Evolutionary conservation across 2,113 vertebrate genomes (phyloP).

Genomic region (Ailurus styani): DNA sequence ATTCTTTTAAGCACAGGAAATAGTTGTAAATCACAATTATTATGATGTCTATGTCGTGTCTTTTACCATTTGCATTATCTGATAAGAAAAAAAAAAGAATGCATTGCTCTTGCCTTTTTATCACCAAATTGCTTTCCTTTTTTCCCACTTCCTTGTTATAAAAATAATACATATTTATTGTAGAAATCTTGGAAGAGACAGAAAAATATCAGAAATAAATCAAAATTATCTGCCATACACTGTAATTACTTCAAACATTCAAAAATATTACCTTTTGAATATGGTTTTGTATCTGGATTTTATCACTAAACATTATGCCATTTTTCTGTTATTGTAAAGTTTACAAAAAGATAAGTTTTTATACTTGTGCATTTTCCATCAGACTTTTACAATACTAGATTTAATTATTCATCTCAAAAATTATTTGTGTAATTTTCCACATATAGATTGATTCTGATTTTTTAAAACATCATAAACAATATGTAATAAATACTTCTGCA

Average conservation of each 20-base stretch:
- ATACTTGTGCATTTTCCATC: not conserved
- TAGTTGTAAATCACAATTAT: not conserved
- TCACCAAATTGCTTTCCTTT: not conserved
- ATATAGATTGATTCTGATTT: not conserved
- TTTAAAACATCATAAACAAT: slow-evolving; percentile 5
- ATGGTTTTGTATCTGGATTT: not conserved
- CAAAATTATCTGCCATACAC: not conserved
- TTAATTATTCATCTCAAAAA: not conserved
- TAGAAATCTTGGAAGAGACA: not conserved
- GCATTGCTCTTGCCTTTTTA: not conserved
- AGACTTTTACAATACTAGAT: not conserved
- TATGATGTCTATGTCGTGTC: not conserved
- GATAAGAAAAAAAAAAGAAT: not conserved
- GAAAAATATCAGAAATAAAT: slow-evolving; percentile 16
- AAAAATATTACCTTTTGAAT: slow-evolving; percentile 24
- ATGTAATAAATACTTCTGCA: not conserved
- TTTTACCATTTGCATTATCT: slow-evolving; percentile 22
- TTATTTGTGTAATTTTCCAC: not conserved
- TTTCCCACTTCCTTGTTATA: not conserved
- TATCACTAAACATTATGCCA: not conserved
- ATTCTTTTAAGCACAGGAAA: slow-evolving; percentile 10
- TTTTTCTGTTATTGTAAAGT: not conserved
- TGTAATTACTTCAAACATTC: not conserved
- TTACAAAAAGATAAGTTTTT: not conserved
- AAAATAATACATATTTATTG: not conserved